Conservation (phyloP, 1,140 invertebrate genomes). For the Drosophila yakuba region DNA sequence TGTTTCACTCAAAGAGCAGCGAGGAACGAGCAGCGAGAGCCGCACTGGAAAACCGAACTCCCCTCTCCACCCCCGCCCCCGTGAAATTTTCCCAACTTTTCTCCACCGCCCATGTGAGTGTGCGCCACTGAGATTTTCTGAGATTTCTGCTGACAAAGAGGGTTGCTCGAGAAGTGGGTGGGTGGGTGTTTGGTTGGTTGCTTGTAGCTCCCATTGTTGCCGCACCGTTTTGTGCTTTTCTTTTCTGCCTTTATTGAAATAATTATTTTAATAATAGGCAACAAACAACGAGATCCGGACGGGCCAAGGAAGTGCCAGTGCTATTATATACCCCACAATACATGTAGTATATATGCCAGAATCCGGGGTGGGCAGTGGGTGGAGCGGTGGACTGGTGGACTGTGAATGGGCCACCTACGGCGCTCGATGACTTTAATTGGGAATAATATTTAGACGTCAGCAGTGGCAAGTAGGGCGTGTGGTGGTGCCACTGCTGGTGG, state of each 20-base stretch:
- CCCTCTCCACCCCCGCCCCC: neutral
- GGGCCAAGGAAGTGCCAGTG: constrained; percentile 38
- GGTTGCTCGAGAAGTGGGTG: constrained; percentile 50
- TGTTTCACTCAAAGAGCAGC: constrained; percentile 76
- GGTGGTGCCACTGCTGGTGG: constrained; percentile 22
- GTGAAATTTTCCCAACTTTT: neutral
- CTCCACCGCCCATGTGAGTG: constrained; percentile 18
- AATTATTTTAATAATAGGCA: constrained; percentile 84
- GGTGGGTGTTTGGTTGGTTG: neutral
- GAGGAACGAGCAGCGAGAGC: constrained; percentile 59
- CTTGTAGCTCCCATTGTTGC: constrained; percentile 61
- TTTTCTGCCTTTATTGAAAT: constrained; percentile 83
- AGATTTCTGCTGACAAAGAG: constrained; percentile 64
- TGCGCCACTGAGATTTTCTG: constrained; percentile 62
- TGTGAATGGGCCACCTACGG: constrained; percentile 76
- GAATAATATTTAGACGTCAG: constrained; percentile 84
- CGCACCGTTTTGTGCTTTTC: constrained; percentile 76
- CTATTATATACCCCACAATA: constrained; percentile 36
- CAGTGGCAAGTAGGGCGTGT: constrained; percentile 50
- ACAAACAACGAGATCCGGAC: constrained; percentile 67
- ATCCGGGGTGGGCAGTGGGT: constrained; percentile 18
- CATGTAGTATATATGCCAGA: constrained; percentile 30
- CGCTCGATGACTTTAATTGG: constrained; percentile 84
- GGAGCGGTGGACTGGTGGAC: constrained; percentile 13
- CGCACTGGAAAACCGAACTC: constrained; percentile 58